phyloP scores from a whole-genome alignment of 35 echinoderm and acorn worm species.

The Heliocidaris tuberculata region DNA sequence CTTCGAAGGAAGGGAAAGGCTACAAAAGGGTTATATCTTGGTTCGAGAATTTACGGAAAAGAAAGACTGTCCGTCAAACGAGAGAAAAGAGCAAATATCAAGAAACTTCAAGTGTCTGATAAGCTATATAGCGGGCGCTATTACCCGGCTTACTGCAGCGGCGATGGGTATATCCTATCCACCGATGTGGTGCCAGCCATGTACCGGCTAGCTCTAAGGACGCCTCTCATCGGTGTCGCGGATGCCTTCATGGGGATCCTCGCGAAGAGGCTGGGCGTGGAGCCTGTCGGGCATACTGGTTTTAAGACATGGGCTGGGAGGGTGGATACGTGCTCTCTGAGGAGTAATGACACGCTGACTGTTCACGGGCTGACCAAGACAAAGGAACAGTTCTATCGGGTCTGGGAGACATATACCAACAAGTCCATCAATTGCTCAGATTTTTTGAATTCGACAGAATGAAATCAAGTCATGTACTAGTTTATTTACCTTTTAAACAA shows the following conservation, averaged over 20 bases:
- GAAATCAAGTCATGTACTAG: no score
- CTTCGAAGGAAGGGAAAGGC: constrained; percentile 5
- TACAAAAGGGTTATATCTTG: constrained; percentile 43
- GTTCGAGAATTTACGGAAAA: constrained; percentile 43
- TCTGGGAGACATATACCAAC: constrained; percentile 5
- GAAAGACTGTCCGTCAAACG: neutral
- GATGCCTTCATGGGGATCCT: constrained; percentile 71
- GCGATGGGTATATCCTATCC: constrained; percentile 59
- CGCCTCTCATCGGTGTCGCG: constrained; percentile 57
- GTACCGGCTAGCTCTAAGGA: constrained; percentile 47
- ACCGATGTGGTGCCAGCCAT: constrained; percentile 45
- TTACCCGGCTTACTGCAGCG: constrained; percentile 62
- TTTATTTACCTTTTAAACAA: no score
- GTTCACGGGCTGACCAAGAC: neutral
- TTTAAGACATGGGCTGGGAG: constrained; percentile 50
- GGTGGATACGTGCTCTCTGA: neutral
- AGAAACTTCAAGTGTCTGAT: constrained; percentile 35
- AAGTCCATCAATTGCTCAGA: neutral
- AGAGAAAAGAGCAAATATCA: neutral
- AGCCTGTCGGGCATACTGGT: constrained; percentile 40
- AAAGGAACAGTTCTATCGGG: neutral
- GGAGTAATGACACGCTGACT: neutral
- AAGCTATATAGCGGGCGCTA: constrained; percentile 48
- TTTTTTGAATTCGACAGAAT: no score
- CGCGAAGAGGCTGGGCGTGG: constrained; percentile 33